Percentiles rank a stretch among this genome's conserved stretches.
Evolutionary conservation across 2,797 vertebrate genomes (phyloP).

Genomic region (Dendrocincla fuliginosa): DNA sequence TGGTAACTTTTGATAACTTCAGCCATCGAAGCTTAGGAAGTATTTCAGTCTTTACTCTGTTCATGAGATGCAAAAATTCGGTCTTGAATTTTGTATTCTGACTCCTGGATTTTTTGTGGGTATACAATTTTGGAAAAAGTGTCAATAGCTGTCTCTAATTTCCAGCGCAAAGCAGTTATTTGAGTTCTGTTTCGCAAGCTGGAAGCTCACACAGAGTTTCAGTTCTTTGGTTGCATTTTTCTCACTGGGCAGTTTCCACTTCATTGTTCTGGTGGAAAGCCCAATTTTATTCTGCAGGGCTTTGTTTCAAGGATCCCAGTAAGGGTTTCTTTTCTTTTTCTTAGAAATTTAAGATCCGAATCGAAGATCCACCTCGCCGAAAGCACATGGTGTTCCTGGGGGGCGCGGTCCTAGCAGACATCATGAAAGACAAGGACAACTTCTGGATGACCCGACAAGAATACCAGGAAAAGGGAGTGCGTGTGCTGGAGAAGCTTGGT

Average conservation of each 20-base stretch:
- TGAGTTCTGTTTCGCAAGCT: not conserved
- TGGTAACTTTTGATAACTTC: not conserved
- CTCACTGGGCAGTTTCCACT: not conserved
- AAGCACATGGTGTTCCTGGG: conserved; percentile 99
- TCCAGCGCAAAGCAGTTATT: not conserved
- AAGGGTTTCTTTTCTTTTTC: not conserved
- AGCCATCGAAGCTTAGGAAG: not conserved
- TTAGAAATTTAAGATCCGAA: conserved; percentile 85
- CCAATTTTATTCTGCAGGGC: not conserved
- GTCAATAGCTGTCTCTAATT: not conserved
- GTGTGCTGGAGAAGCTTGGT: conserved; percentile 97
- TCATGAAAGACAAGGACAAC: conserved; percentile 99
- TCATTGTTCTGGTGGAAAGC: not conserved
- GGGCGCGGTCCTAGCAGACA: conserved; percentile 95
- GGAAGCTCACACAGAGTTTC: not conserved
- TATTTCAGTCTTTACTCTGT: not conserved
- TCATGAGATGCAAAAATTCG: not conserved
- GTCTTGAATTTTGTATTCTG: not conserved
- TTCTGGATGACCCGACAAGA: conserved; percentile 99
- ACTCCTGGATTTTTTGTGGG: not conserved
- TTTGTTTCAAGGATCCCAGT: not conserved
- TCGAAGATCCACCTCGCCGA: conserved; percentile 83
- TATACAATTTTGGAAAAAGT: not conserved
- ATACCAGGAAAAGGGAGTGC: conserved; percentile 96
- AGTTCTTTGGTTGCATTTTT: not conserved